Conservation (phyloP, 64 coral and sea anemone species). For the Trachythela sp. region DNA sequence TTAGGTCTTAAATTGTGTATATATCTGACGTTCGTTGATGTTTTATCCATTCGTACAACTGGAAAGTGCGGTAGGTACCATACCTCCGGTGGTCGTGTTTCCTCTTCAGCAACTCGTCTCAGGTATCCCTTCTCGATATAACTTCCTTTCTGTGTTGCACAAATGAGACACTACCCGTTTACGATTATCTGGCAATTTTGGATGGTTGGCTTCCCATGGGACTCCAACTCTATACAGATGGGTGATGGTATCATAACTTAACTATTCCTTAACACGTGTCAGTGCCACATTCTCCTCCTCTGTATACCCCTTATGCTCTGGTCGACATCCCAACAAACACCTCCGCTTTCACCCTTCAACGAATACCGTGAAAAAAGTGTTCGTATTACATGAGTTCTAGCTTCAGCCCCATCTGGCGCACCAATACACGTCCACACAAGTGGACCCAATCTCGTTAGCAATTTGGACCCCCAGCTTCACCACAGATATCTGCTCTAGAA, state of each 20-base stretch:
- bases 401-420: not conserved
- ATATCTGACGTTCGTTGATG: constrained; percentile 24
- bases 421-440: not conserved
- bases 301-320: not conserved
- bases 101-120: not conserved
- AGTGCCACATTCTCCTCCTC: constrained; percentile 37
- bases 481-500: not conserved
- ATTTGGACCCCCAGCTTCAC: not conserved
- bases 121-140: constrained; percentile 31
- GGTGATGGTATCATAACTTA: not conserved
- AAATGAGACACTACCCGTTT: not conserved
- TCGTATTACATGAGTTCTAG: constrained; percentile 7
- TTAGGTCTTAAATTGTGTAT: no score
- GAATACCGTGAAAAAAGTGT: not conserved
- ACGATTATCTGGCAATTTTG: constrained; percentile 1
- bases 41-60: constrained; percentile 42
- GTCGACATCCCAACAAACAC: constrained; percentile 20
- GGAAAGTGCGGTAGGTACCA: constrained; percentile 57
- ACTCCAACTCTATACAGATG: constrained; percentile 13
- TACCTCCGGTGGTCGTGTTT: not conserved
- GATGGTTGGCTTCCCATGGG: not conserved
- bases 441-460: constrained; percentile 6
- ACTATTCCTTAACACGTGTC: constrained; percentile 1
- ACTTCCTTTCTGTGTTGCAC: constrained; percentile 8
- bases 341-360: not conserved